A percentile compares a stretch with the other conserved stretches of the same genome.
phyloP scores from a whole-genome alignment of 1,140 invertebrate species.

The Grapholita molesta region DNA sequence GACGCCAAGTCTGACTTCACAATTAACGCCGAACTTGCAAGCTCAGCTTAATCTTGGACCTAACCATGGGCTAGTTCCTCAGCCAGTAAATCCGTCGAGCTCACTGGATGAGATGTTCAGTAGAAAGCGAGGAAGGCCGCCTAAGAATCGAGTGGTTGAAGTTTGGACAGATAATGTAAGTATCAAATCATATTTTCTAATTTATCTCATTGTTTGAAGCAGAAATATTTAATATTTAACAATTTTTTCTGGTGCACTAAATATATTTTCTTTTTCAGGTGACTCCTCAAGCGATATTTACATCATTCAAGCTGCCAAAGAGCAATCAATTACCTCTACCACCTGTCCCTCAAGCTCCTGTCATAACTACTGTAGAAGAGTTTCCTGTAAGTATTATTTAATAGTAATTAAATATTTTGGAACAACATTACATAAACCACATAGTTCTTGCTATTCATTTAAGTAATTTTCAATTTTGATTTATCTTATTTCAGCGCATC shows the following conservation, averaged over 20 bases:
- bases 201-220: neutral
- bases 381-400: conserved; percentile 70
- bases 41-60: conserved; percentile 65
- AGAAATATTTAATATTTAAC: too few species aligned
- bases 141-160: conserved; percentile 95
- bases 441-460: too few species aligned
- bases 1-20: conserved; percentile 74
- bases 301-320: conserved; percentile 94
- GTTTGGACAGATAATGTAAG: conserved; percentile 90
- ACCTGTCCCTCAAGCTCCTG: conserved; percentile 67
- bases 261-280: conserved; percentile 57
- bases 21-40: conserved; percentile 63
- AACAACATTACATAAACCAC: too few species aligned
- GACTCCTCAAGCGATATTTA: conserved; percentile 94
- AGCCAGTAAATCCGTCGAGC: conserved; percentile 83
- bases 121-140: conserved; percentile 92
- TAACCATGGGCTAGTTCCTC: conserved; percentile 54
- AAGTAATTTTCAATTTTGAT: conserved; percentile 1
- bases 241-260: neutral
- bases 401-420: too few species aligned
- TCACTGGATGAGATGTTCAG: conserved; percentile 93
- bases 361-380: conserved; percentile 76
- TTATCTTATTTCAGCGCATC: conserved; percentile 61
- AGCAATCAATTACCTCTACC: conserved; percentile 76
- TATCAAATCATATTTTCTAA: conserved; percentile 29